Evolutionary conservation across 2,797 vertebrate species (phyloP), one percentile per base, ranked within the genome.

Genomic region (Poeciliopsis turneri): DNA sequence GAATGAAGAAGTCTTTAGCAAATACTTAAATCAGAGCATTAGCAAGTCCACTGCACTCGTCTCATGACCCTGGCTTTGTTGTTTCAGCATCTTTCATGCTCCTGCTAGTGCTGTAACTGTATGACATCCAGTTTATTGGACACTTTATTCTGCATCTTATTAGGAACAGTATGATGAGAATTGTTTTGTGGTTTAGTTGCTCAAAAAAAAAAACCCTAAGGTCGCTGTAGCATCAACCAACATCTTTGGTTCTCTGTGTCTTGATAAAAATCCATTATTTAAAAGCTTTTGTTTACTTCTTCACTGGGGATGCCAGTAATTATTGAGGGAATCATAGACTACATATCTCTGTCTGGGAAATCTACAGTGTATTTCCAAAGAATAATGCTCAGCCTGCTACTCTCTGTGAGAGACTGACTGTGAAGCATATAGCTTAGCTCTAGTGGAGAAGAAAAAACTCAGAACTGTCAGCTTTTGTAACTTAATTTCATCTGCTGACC

Each of bases 371-470:
- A 84, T 84, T 55, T 25, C 70, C 76, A 49, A 88, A 15, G 59
- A 73, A 47, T 47, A 16, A 47, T 16, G 15, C 47, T 45, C 68
- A 23, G 66, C 80, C 84, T 73, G 87, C 78, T 80, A 53, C 30
- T 78, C 28, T 78, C 68, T 20, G 16, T 23, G 61, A 64, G 28
- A 41, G 47, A 85, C 47, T 72, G 66, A 79, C 64, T 68, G 39
- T 25, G 39, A 20, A 41, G 16, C 13, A 13, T 7, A 75, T 30
- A 18, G 57, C 57, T 33, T 33, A 61, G 90, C 87, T 89, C 84
- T 28, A 73, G 85, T 84, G 78, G 94, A 94, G 95, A 93, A 93
- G 78, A 87, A 89, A 95, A 93, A 95, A 89, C 74, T 57, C 75
- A 64, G 47, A 79, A 72, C 87, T 88, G 92, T 92, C 91, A 89